A percentile compares a stretch with the other conserved stretches of the same genome.
phyloP scores from a whole-genome alignment of 2,113 vertebrate genomes.

The Festucalex cinctus region DNA sequence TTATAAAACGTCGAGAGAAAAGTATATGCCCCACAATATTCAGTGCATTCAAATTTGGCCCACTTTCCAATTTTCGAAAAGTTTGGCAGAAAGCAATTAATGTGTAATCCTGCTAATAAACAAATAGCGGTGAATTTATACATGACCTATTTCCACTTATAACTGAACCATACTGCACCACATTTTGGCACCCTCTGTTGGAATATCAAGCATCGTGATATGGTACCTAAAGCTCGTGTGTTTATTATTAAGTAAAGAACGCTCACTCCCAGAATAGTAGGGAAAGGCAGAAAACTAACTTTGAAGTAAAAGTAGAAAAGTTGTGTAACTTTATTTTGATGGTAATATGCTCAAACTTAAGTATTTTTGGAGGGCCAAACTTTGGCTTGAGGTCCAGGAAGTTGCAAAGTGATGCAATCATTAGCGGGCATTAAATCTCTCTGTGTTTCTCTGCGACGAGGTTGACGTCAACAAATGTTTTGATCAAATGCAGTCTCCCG shows the following conservation, averaged over 20 bases:
- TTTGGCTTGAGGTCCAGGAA: conserved; percentile 2
- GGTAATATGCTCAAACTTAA: not conserved
- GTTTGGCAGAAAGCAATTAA: not conserved
- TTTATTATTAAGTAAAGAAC: not conserved
- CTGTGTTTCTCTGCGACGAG: not conserved
- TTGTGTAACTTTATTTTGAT: not conserved
- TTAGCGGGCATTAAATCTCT: conserved; percentile 34
- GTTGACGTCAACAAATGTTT: conserved; percentile 39
- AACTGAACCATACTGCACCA: not conserved
- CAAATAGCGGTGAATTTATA: not conserved
- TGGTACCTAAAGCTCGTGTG: not conserved
- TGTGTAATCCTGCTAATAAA: not conserved
- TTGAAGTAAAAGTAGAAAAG: not conserved
- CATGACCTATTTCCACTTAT: not conserved
- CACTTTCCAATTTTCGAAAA: not conserved
- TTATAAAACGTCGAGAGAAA: not conserved
- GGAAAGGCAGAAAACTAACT: not conserved
- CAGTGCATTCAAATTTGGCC: not conserved
- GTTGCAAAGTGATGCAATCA: conserved; percentile 24
- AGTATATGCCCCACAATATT: not conserved
- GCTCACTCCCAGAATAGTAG: not conserved
- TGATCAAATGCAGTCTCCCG: conserved; percentile 47
- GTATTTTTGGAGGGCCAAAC: not conserved
- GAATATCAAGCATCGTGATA: not conserved
- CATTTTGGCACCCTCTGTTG: not conserved